Evolutionary conservation across 2,888 invertebrate genomes (phyloP).

Genomic region (Graphium colonna): DNA sequence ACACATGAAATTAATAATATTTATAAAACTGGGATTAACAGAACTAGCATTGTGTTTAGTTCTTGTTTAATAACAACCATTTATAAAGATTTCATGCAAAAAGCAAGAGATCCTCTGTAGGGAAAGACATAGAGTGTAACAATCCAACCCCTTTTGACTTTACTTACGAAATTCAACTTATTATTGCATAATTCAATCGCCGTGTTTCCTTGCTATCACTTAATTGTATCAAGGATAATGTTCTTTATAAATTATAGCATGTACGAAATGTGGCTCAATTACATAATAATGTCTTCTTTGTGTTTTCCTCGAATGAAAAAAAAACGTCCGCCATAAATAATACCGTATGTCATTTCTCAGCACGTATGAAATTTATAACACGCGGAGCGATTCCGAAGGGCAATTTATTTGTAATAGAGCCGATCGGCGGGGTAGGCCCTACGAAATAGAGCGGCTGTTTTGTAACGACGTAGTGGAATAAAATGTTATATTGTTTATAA

Average conservation of each 20-base stretch:
- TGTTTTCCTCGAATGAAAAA: constrained; percentile 58
- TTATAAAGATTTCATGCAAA: too few relatives aligned
- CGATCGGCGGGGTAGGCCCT: constrained; percentile 47
- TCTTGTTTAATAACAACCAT: too few relatives aligned
- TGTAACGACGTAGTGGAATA: constrained; percentile 2
- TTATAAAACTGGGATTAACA: too few relatives aligned
- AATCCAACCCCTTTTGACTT: too few relatives aligned
- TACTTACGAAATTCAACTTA: not conserved
- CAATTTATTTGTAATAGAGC: constrained; percentile 79
- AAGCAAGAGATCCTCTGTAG: too few relatives aligned
- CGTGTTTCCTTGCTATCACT: not conserved
- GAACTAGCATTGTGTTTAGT: too few relatives aligned
- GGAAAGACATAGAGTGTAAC: too few relatives aligned
- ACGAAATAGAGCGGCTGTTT: constrained; percentile 33
- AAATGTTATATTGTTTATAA: not conserved
- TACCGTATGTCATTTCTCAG: constrained; percentile 80
- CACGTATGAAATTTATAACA: constrained; percentile 80
- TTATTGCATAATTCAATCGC: not conserved
- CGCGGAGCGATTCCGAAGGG: constrained; percentile 68
- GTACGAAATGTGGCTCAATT: constrained; percentile 71
- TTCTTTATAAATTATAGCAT: constrained; percentile 40
- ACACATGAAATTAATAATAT: too few relatives aligned
- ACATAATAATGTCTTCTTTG: constrained; percentile 75
- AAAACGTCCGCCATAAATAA: constrained; percentile 72
- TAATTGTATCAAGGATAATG: not conserved